Evolutionary conservation across 2,113 vertebrate species (phyloP).

Genomic region (Rafetus swinhoei): DNA sequence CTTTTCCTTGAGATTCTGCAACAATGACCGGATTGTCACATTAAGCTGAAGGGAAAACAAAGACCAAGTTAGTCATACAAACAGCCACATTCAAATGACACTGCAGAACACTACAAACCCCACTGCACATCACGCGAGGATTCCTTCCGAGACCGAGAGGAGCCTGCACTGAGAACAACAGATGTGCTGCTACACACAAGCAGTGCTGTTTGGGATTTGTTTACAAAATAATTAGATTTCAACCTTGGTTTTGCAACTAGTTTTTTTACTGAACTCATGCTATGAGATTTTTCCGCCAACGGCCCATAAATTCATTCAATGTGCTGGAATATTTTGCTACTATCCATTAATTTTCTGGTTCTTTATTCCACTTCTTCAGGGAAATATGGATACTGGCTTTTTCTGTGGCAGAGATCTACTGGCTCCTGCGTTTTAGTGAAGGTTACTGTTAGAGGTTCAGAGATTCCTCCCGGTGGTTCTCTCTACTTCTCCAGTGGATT

Average conservation of each 20-base stretch:
- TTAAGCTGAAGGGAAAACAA: constrained; percentile 82
- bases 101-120: rapidly evolving
- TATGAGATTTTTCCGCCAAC: constrained; percentile 16
- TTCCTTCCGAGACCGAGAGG: rapidly evolving
- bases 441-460: neutral
- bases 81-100: rapidly evolving
- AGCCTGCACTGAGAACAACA: neutral
- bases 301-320: constrained; percentile 1
- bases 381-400: neutral
- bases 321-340: constrained; percentile 5
- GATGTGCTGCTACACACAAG: neutral
- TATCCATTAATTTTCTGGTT: constrained; percentile 32
- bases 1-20: constrained; percentile 92
- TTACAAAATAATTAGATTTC: neutral
- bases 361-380: neutral
- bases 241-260: neutral
- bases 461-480: neutral
- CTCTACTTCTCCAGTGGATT: neutral
- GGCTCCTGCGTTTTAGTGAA: neutral
- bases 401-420: neutral
- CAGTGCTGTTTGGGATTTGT: neutral
- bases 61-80: rapidly evolving
- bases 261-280: neutral
- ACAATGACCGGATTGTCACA: constrained; percentile 86
- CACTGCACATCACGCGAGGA: neutral